These are phyloP conservation scores for Serrognathus titanus DNA, from an alignment of 2,888 invertebrate species.

Conservation along the genomic window DNA sequence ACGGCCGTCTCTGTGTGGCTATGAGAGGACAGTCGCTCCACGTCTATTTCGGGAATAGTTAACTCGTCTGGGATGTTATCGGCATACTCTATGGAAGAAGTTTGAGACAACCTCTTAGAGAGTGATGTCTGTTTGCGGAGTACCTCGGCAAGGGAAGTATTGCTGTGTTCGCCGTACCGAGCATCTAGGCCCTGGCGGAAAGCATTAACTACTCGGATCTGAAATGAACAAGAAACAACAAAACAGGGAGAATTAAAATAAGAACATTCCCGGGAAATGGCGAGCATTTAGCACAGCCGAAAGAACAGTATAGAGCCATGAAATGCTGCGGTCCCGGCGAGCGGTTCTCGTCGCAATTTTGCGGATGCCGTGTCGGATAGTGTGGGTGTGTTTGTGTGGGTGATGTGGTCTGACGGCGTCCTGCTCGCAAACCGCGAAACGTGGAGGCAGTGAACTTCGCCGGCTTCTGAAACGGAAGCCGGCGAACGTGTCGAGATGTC, in stretches of 20 bases:
- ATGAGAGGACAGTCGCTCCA: constrained; percentile 87
- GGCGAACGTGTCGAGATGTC: too few species aligned
- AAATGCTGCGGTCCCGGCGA: constrained; percentile 32
- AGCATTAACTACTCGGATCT: constrained; percentile 99
- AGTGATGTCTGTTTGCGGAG: constrained; percentile 91
- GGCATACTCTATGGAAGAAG: constrained; percentile 89
- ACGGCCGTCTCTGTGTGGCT: constrained; percentile 94
- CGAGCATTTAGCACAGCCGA: constrained; percentile 48
- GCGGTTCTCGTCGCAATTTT: constrained; percentile 27
- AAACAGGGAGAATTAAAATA: constrained; percentile 51
- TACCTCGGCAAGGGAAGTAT: constrained; percentile 89
- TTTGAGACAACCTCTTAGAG: constrained; percentile 86
- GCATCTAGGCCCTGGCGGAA: constrained; percentile 99
- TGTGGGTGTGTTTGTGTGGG: too few species aligned
- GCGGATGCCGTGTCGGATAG: background rate
- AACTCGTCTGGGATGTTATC: constrained; percentile 85
- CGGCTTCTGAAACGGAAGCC: too few species aligned
- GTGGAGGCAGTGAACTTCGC: too few species aligned
- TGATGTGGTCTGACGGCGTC: too few species aligned
- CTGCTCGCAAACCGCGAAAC: too few species aligned
- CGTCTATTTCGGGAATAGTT: constrained; percentile 88
- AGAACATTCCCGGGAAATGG: constrained; percentile 46
- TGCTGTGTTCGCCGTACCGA: constrained; percentile 87
- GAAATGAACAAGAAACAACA: constrained; percentile 57
- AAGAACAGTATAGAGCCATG: constrained; percentile 43